Evolutionary conservation across 2,113 vertebrate genomes (phyloP), one percentile per base, ranked within the genome.

Genomic region (Hemibagrus wyckioides): DNA sequence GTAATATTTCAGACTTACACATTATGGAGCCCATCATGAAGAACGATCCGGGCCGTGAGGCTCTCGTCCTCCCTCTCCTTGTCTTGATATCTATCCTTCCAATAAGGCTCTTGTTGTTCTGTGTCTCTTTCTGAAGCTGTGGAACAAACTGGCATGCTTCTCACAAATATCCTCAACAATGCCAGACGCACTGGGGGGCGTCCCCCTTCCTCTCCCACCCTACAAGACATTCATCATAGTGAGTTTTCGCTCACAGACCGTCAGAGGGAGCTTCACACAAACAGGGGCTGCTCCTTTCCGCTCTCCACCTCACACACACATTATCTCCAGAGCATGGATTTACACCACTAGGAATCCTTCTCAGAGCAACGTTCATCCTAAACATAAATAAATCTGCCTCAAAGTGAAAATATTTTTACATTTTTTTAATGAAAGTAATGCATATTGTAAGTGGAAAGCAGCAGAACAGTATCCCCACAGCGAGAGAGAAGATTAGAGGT

Each of bases 121-220:
- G 36, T 77, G 23, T 82, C 59, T 85, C 33, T 83, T 21, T 82
- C 83, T 23, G 83, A 61, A 56, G 81, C 67, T 10, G 56, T 73
- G 59, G 48, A 90, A 86, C 77, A 79, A 85, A 87, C 48, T 87
- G 65, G 67, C 87, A 80, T 88, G 82, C 30, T 80, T 81, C 84
- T 57, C 79, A 86, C 87, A 89, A 90, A 92, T 85, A 88, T 90
- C 87, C 86, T 73, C 54, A 85, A 91, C 88, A 90, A 91, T 86
- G 80, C 83, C 83, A 86, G 73, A 88, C 80, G 63, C 77, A 9
- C 61, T 30, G 8, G 48, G 44, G 75, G 23, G 75, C 85, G 67
- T 90, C 91, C 91, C 89, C 85, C 75, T 92, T 92, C 92, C 91
- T 92, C 82, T 90, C 86, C 87, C 88, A 82, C 88, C 88, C 85